Conservation (phyloP, 2,888 invertebrate species). For the Lasioglossum marginatum region DNA sequence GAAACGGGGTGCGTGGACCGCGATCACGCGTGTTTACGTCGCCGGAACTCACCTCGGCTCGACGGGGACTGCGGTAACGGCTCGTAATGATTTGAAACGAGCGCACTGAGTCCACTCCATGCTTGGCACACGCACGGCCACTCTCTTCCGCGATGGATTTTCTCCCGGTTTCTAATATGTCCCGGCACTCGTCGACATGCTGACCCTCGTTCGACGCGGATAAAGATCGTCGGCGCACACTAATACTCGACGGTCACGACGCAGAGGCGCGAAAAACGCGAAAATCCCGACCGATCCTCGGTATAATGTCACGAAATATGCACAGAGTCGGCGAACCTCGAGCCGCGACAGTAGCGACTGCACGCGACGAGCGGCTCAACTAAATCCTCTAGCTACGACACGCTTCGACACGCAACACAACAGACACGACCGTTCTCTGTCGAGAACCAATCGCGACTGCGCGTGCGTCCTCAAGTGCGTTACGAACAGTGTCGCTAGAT, state of each 20-base stretch:
- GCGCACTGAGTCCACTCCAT: constrained; percentile 77
- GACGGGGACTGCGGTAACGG: constrained; percentile 70
- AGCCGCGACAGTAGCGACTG: constrained; percentile 73
- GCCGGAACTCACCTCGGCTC: constrained; percentile 63
- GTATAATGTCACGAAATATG: constrained; percentile 68
- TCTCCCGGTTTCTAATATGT: constrained; percentile 52
- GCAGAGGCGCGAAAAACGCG: constrained; percentile 67
- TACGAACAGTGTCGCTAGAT: not conserved
- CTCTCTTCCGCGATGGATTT: constrained; percentile 40
- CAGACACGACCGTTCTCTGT: not conserved
- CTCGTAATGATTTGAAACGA: constrained; percentile 78
- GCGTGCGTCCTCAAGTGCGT: not conserved
- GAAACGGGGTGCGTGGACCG: constrained; percentile 25
- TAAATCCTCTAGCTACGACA: constrained; percentile 40
- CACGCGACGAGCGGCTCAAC: constrained; percentile 61
- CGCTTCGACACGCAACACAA: not conserved
- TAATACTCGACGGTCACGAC: constrained; percentile 58
- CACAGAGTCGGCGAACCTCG: constrained; percentile 67
- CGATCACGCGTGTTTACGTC: constrained; percentile 57
- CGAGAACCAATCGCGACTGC: not conserved
- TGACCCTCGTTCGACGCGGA: constrained; percentile 45
- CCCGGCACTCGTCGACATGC: constrained; percentile 53
- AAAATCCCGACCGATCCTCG: constrained; percentile 65
- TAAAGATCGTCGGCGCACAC: constrained; percentile 58
- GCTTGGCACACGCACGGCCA: constrained; percentile 72